Evolutionary conservation across 2,888 invertebrate species (phyloP).

Genomic region (Chrysotoxum bicinctum): DNA sequence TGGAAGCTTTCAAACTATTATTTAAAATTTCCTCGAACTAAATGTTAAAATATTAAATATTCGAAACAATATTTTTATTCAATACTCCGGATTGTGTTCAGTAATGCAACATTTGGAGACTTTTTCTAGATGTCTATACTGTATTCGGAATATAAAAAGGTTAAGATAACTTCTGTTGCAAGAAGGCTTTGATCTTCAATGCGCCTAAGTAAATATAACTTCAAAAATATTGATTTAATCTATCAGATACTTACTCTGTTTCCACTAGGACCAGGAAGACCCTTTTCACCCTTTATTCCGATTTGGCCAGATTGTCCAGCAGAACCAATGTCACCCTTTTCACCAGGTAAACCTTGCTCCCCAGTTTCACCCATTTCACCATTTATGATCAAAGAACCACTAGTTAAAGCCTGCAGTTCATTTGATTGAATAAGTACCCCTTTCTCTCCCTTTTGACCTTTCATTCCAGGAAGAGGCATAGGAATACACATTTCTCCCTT

Average conservation of each 20-base stretch:
- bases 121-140: no score
- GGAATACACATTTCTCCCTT: conserved; percentile 85
- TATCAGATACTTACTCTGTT: conserved; percentile 85
- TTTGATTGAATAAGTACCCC: conserved; percentile 79
- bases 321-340: conserved; percentile 83
- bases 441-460: conserved; percentile 86
- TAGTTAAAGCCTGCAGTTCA: neutral
- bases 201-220: neutral
- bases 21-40: no score
- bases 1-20: no score
- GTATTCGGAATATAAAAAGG: no score
- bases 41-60: no score
- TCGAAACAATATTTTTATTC: no score
- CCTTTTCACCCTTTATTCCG: conserved; percentile 84
- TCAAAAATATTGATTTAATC: neutral
- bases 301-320: conserved; percentile 83
- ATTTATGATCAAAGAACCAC: neutral
- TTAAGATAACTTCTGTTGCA: no score
- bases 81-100: no score
- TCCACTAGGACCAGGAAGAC: conserved; percentile 88
- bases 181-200: neutral
- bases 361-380: conserved; percentile 82
- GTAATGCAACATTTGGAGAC: no score
- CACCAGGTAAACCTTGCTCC: conserved; percentile 83
- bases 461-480: conserved; percentile 82